These are phyloP conservation scores for Meteorus sp. DNA, from an alignment of 1,140 invertebrate genomes.

Conservation along the genomic window DNA sequence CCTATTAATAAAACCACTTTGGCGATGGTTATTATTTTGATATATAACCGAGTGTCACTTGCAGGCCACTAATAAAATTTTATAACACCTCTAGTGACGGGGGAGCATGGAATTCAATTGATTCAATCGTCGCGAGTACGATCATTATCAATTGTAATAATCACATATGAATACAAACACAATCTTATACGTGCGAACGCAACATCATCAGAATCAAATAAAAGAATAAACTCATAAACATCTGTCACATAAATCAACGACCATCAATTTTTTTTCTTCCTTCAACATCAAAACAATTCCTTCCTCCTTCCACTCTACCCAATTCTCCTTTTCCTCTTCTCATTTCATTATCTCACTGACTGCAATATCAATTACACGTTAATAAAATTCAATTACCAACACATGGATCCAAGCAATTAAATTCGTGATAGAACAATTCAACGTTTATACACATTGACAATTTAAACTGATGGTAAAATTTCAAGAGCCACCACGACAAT, in stretches of 20 bases:
- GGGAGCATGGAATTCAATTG: constrained; percentile 20
- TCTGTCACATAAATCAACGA: not conserved
- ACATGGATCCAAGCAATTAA: not conserved
- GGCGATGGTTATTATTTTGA: not conserved
- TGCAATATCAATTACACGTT: constrained; percentile 21
- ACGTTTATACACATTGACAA: not conserved
- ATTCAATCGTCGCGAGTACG: constrained; percentile 15
- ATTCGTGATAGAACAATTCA: not conserved
- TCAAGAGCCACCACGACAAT: constrained; percentile 18
- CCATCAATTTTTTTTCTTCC: too few relatives aligned
- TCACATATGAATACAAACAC: too few relatives aligned
- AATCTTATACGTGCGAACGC: not conserved
- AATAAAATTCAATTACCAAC: constrained; percentile 22
- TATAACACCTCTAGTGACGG: constrained; percentile 21
- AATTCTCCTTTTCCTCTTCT: too few relatives aligned
- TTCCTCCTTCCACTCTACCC: too few relatives aligned
- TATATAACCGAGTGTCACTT: constrained; percentile 23
- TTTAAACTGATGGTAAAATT: constrained; percentile 12
- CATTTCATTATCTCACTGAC: not conserved
- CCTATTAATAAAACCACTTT: too few relatives aligned
- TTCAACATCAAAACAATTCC: too few relatives aligned
- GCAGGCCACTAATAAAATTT: constrained; percentile 28
- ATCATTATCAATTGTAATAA: constrained; percentile 27
- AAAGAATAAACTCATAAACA: not conserved
- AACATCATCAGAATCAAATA: not conserved